phyloP scores from a whole-genome alignment of 2,888 invertebrate genomes.

The Callyntrura sp. region DNA sequence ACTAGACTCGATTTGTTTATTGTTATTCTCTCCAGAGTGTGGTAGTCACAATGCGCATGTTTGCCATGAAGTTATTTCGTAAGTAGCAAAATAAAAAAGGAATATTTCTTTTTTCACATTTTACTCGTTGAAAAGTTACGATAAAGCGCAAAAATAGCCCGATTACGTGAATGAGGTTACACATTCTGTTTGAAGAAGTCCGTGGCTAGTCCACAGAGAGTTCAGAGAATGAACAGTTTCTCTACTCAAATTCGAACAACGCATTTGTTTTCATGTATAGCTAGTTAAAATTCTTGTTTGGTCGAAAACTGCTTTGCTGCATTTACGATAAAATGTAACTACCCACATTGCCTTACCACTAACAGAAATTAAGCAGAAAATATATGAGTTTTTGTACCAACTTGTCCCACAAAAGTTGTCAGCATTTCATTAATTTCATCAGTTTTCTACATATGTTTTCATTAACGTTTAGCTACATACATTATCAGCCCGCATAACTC shows the following conservation, averaged over 20 bases:
- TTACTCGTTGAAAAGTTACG: conserved; percentile 29
- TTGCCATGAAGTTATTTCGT: conserved; percentile 58
- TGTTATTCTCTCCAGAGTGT: conserved; percentile 28
- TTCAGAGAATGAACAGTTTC: background rate
- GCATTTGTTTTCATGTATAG: conserved; percentile 7
- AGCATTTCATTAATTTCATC: background rate
- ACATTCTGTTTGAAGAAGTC: conserved; percentile 15
- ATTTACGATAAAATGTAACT: conserved; percentile 23
- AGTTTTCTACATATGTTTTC: background rate
- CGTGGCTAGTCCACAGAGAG: background rate
- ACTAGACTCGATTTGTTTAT: conserved; percentile 62
- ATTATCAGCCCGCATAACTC: background rate
- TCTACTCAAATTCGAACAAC: background rate
- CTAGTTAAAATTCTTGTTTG: conserved; percentile 22
- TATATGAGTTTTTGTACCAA: background rate
- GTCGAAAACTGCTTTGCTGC: conserved; percentile 23
- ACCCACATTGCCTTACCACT: background rate
- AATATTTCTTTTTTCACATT: conserved; percentile 39
- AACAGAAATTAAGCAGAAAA: background rate
- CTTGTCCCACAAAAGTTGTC: background rate
- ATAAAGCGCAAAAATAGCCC: conserved; percentile 17
- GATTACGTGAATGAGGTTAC: conserved; percentile 69
- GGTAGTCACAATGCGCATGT: conserved; percentile 44
- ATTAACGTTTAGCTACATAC: background rate
- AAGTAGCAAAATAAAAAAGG: conserved; percentile 17